A percentile compares a stretch with the other conserved stretches of the same genome.
These are phyloP conservation scores for Sphinx pinastri DNA, from an alignment of 2,888 invertebrate species.

Conservation along the genomic window DNA sequence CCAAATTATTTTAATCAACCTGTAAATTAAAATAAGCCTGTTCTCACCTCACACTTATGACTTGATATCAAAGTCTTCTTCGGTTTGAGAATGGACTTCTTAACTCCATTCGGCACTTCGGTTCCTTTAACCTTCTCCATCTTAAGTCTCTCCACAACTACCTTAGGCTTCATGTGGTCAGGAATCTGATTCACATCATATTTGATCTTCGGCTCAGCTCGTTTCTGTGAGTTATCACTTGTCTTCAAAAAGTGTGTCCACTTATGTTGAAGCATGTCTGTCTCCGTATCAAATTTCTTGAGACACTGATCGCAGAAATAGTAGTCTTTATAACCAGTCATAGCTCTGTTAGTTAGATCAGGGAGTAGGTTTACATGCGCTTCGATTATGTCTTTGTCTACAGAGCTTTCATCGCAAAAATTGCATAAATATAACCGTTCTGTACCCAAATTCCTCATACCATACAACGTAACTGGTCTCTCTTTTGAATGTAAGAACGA, in stretches of 20 bases:
- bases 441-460: conserved; percentile 51
- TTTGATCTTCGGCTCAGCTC: conserved; percentile 35
- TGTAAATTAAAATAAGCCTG: background rate
- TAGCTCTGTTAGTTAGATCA: conserved; percentile 59
- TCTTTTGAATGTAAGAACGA: conserved; percentile 59
- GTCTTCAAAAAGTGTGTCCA: conserved; percentile 70
- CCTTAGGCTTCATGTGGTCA: conserved; percentile 35
- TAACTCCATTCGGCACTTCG: background rate
- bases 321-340: conserved; percentile 66
- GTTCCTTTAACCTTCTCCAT: background rate
- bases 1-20: background rate
- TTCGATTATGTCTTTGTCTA: conserved; percentile 58
- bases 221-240: conserved; percentile 52
- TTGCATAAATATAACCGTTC: conserved; percentile 64
- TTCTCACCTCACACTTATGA: conserved; percentile 64
- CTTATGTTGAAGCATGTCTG: conserved; percentile 69
- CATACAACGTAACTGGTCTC: conserved; percentile 53
- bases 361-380: conserved; percentile 59
- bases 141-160: background rate
- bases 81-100: background rate
- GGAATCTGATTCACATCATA: conserved; percentile 57
- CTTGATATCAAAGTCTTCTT: conserved; percentile 55
- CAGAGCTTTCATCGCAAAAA: conserved; percentile 65
- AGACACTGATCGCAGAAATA: conserved; percentile 72
- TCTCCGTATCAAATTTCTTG: conserved; percentile 64